These are phyloP conservation scores for Pristis pectinata DNA, from an alignment of 2,797 vertebrate species.

Conservation along the genomic window DNA sequence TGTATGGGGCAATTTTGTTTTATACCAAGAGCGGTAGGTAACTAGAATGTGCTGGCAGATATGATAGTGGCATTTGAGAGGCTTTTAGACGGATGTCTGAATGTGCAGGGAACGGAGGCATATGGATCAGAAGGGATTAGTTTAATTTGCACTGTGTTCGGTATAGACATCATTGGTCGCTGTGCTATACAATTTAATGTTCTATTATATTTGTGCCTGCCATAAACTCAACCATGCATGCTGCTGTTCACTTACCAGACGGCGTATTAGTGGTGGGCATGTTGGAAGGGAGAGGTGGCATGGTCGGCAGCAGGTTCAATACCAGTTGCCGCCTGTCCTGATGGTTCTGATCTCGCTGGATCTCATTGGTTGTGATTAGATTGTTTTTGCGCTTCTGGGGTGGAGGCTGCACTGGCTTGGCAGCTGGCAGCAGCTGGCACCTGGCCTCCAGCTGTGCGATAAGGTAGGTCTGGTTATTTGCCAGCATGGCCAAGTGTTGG, in stretches of 20 bases:
- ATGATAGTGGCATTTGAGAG: no score
- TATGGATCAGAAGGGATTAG: no score
- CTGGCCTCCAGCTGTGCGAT: slow-evolving; percentile 85
- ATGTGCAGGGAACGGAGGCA: no score
- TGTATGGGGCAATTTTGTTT: no score
- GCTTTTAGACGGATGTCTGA: no score
- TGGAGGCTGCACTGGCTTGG: slow-evolving; percentile 54
- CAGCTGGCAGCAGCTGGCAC: slow-evolving; percentile 67
- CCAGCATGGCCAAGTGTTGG: slow-evolving; percentile 82
- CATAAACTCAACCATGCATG: neutral
- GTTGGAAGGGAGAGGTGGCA: slow-evolving; percentile 81
- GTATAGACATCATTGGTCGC: no score
- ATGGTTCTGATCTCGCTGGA: slow-evolving; percentile 87
- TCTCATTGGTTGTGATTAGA: slow-evolving; percentile 90
- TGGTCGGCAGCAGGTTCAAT: slow-evolving; percentile 75
- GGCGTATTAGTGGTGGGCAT: slow-evolving; percentile 85
- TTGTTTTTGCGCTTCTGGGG: slow-evolving; percentile 71
- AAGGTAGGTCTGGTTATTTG: slow-evolving; percentile 83
- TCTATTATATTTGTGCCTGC: no score
- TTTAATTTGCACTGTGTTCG: no score
- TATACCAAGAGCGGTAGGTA: no score
- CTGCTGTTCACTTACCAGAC: slow-evolving; percentile 73
- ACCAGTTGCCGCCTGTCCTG: slow-evolving; percentile 60
- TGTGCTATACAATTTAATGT: no score
- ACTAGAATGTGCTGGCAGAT: no score